Conservation (phyloP, 2,113 vertebrate species). For the Campylomormyrus numenius region DNA sequence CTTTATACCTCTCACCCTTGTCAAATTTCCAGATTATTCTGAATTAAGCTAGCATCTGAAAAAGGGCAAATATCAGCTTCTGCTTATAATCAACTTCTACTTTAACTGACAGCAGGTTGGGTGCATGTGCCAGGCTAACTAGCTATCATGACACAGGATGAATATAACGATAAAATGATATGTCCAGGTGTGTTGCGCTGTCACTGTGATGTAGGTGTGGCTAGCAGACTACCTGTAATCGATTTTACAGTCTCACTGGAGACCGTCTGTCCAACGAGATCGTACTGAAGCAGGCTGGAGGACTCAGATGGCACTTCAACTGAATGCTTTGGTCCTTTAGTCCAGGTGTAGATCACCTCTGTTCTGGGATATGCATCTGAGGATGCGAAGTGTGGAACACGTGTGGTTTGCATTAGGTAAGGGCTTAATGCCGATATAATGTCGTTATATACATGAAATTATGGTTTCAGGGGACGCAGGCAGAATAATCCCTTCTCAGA, state of each 20-base stretch:
- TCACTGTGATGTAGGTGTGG: background rate
- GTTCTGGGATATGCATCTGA: conserved; percentile 96
- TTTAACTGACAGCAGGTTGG: background rate
- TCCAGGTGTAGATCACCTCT: conserved; percentile 98
- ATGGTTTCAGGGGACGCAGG: background rate
- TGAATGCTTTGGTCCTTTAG: conserved; percentile 89
- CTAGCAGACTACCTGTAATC: conserved; percentile 74
- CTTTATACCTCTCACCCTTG: background rate
- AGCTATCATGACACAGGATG: background rate
- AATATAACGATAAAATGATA: background rate
- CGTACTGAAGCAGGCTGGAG: conserved; percentile 96
- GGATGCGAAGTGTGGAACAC: conserved; percentile 1
- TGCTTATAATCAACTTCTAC: background rate
- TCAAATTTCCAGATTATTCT: background rate
- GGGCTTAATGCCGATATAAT: background rate
- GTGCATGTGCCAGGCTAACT: background rate
- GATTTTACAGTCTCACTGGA: conserved; percentile 93
- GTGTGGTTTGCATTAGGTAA: background rate
- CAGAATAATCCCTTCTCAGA: background rate
- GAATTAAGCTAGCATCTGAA: background rate
- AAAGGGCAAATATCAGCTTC: background rate
- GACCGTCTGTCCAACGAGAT: conserved; percentile 90
- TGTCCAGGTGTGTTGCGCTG: no score
- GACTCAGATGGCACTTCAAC: conserved; percentile 96
- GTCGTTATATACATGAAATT: background rate